A percentile compares a stretch with the other conserved stretches of the same genome.
Evolutionary conservation across 92 coral and sea anemone species (phyloP).

Genomic region (Phenganax stokvisi): DNA sequence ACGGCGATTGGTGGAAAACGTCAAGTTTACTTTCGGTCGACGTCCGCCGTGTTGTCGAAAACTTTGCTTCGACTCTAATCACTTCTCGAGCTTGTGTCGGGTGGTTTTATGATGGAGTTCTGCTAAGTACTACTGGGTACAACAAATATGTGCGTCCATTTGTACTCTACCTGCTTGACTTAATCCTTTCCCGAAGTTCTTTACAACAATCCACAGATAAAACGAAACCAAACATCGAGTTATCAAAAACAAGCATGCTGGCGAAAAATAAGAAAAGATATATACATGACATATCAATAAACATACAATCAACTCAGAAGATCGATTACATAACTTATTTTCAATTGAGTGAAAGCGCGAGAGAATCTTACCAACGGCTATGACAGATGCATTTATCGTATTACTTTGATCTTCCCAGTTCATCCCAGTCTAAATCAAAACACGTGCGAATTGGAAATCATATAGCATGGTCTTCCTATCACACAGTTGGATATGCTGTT

Average conservation of each 20-base stretch:
- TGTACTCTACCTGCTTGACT: slow-evolving; percentile 14
- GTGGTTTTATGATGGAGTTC: no score
- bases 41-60: no score
- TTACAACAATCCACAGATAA: slow-evolving; percentile 18
- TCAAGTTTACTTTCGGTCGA: no score
- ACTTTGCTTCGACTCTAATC: no score
- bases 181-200: slow-evolving; percentile 33
- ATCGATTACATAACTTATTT: no score
- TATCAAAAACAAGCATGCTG: slow-evolving; percentile 27
- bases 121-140: background rate
- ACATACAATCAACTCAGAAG: background rate
- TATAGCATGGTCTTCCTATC: no score
- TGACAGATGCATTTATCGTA: slow-evolving; percentile 12
- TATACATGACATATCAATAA: background rate
- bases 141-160: background rate
- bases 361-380: slow-evolving; percentile 27
- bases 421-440: slow-evolving; percentile 21
- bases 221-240: slow-evolving; percentile 25
- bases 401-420: slow-evolving; percentile 21
- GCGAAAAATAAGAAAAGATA: background rate
- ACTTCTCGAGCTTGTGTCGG: no score
- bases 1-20: no score
- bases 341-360: background rate
- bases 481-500: no score
- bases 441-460: background rate